Conservation (phyloP, 1,140 invertebrate genomes). For the Gryon sp. region DNA sequence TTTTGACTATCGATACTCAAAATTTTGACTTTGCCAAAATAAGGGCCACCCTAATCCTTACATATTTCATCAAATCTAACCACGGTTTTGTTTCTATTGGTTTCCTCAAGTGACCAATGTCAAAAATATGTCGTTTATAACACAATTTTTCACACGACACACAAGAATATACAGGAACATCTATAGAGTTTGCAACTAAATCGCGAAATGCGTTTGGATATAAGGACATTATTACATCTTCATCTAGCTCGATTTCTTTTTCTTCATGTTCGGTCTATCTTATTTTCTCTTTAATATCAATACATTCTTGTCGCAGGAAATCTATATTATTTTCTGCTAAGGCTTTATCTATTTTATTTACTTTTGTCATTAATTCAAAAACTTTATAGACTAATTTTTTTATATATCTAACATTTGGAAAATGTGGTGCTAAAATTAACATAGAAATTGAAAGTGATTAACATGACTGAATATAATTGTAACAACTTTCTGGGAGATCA, state of each 20-base stretch:
- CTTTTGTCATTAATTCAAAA: background rate
- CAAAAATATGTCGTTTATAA: constrained; percentile 23
- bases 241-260: constrained; percentile 4
- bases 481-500: constrained; percentile 24
- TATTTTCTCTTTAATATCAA: constrained; percentile 5
- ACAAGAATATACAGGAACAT: constrained; percentile 25
- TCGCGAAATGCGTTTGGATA: constrained; percentile 18
- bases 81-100: constrained; percentile 3
- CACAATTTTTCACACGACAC: constrained; percentile 60
- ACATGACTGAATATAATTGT: constrained; percentile 15
- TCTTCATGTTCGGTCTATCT: background rate
- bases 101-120: constrained; percentile 33
- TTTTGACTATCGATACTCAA: too few species aligned
- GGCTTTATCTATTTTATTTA: constrained; percentile 5
- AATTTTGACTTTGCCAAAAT: too few species aligned
- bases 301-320: background rate
- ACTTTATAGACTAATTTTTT: constrained; percentile 19
- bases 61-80: constrained; percentile 29
- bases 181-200: constrained; percentile 12
- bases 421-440: constrained; percentile 30
- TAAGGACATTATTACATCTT: constrained; percentile 17
- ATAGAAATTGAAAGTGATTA: constrained; percentile 1
- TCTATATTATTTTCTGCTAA: background rate
- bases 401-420: constrained; percentile 16
- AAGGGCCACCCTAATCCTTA: too few species aligned